Conservation (phyloP, 1,140 invertebrate species). For the Euura saliciscinereae region DNA sequence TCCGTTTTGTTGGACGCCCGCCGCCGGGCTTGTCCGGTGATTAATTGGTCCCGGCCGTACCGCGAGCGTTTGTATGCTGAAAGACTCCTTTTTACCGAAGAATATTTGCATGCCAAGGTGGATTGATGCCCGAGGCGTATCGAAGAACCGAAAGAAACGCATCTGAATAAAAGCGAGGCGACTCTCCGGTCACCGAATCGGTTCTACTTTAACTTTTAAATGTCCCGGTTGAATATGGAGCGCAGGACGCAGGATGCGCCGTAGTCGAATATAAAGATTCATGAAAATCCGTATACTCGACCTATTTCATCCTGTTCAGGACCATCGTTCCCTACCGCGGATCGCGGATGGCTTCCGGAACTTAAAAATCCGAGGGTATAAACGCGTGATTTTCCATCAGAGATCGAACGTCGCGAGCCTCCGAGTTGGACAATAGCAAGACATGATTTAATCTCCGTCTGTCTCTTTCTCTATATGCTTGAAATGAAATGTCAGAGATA, state of each 20-base stretch:
- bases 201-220: conserved; percentile 49
- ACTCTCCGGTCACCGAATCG: neutral
- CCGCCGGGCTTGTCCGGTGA: conserved; percentile 45
- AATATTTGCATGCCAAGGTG: conserved; percentile 56
- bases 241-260: neutral
- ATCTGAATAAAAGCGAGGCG: conserved; percentile 11
- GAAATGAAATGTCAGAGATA: neutral
- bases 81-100: conserved; percentile 33
- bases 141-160: conserved; percentile 1
- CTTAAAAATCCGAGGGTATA: too few species aligned
- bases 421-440: neutral
- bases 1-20: conserved; percentile 44
- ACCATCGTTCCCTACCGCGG: neutral
- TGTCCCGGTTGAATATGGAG: conserved; percentile 19
- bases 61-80: conserved; percentile 34
- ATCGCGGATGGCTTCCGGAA: neutral
- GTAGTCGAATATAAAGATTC: neutral
- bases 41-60: conserved; percentile 43
- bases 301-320: neutral
- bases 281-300: neutral
- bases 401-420: neutral
- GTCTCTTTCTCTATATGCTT: neutral
- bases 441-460: neutral
- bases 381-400: neutral
- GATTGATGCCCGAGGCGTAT: conserved; percentile 39